Evolutionary conservation across 2,888 invertebrate genomes (phyloP).

Genomic region (Eupsilia transversa): DNA sequence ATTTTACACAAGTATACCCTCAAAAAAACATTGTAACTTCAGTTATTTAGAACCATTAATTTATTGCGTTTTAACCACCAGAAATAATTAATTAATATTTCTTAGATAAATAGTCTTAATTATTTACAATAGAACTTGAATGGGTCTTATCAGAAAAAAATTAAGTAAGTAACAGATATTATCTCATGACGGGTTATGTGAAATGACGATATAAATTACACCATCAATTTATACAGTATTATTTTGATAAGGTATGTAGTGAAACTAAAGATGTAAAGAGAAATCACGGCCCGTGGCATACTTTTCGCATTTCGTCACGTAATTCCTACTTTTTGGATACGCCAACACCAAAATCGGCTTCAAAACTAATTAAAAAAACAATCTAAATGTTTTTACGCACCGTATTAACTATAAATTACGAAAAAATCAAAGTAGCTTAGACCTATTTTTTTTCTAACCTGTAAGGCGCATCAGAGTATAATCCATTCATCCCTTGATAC

Average conservation of each 20-base stretch:
- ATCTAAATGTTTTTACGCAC: neutral
- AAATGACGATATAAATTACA: conserved; percentile 9
- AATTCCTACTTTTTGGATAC: conserved; percentile 12
- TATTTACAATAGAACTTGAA: too few relatives aligned
- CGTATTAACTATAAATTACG: conserved; percentile 40
- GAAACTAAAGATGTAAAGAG: conserved; percentile 66
- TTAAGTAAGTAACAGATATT: neutral
- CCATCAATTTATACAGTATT: conserved; percentile 30
- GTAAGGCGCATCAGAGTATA: conserved; percentile 85
- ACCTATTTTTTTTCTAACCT: conserved; percentile 80
- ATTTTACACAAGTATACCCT: neutral
- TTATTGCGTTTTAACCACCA: neutral
- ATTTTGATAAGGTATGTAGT: conserved; percentile 54
- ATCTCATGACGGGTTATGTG: neutral
- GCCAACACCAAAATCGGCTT: conserved; percentile 32
- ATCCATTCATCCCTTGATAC: conserved; percentile 85
- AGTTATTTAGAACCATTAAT: neutral
- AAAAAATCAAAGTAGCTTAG: conserved; percentile 42
- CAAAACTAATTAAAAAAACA: conserved; percentile 4
- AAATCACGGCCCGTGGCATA: conserved; percentile 68
- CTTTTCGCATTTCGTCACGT: conserved; percentile 51
- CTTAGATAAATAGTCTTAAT: neutral
- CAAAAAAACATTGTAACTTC: neutral
- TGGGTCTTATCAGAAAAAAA: conserved; percentile 5
- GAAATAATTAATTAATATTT: neutral